Conservation (phyloP, 2,888 invertebrate genomes). For the Chalcosyrphus nemorum region DNA sequence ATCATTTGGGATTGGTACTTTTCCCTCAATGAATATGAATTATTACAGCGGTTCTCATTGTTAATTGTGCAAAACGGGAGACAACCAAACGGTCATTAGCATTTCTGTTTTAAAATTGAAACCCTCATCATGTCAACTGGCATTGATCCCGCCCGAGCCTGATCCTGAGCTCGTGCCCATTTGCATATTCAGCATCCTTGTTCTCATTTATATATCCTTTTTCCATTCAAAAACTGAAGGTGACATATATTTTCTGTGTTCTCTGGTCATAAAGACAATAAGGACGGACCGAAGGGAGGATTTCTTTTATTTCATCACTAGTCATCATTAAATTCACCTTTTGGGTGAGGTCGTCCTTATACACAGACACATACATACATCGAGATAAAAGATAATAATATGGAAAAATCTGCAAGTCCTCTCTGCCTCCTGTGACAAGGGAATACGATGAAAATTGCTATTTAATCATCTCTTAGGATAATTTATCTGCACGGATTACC, state of each 20-base stretch:
- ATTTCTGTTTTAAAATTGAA: slow-evolving; percentile 27
- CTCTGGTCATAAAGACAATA: slow-evolving; percentile 29
- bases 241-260: slow-evolving; percentile 54
- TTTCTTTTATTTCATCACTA: slow-evolving; percentile 34
- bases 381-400: slow-evolving; percentile 57
- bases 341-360: slow-evolving; percentile 27
- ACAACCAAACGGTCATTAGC: slow-evolving; percentile 31
- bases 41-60: slow-evolving; percentile 31
- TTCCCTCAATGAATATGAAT: slow-evolving; percentile 44
- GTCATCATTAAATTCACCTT: slow-evolving; percentile 52
- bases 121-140: slow-evolving; percentile 52
- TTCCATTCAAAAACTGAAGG: slow-evolving; percentile 35
- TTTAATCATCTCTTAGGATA: slow-evolving; percentile 64
- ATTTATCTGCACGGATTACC: slow-evolving; percentile 67
- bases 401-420: slow-evolving; percentile 58
- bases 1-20: not conserved
- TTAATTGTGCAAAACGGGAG: slow-evolving; percentile 31
- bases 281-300: not conserved
- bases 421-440: slow-evolving; percentile 14
- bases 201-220: slow-evolving; percentile 1
- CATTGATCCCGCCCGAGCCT: slow-evolving; percentile 11
- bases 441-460: slow-evolving; percentile 54
- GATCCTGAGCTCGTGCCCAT: too few relatives aligned
- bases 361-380: not conserved
- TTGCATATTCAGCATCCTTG: slow-evolving; percentile 43